Percentiles rank a stretch among this genome's conserved stretches.
phyloP scores from a whole-genome alignment of 1,140 invertebrate species.

The Oncopodura yosiiana region DNA sequence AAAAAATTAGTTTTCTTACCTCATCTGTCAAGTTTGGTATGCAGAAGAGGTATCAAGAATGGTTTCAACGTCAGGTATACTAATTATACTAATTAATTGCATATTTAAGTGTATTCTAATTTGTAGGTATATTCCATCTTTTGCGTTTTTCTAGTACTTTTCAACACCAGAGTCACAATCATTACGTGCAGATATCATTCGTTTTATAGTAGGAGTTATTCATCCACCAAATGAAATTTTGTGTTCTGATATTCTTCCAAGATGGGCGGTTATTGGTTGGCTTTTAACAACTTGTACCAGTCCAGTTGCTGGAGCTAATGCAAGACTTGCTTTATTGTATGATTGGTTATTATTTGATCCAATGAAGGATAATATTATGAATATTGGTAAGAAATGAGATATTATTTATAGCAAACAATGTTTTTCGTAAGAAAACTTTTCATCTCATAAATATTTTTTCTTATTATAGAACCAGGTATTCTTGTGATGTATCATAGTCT shows the following conservation, averaged over 20 bases:
- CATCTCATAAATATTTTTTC: slow-evolving; percentile 2
- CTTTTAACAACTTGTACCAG: slow-evolving; percentile 91
- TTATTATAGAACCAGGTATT: slow-evolving; percentile 77
- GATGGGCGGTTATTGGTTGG: slow-evolving; percentile 98
- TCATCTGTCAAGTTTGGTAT: slow-evolving; percentile 90
- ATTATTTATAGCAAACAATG: slow-evolving; percentile 6
- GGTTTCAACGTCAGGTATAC: slow-evolving; percentile 77
- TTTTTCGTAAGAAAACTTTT: background rate
- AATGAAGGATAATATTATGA: slow-evolving; percentile 96
- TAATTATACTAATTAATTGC: slow-evolving; percentile 11
- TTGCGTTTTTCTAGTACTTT: slow-evolving; percentile 62
- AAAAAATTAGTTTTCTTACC: slow-evolving; percentile 85
- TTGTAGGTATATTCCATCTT: background rate
- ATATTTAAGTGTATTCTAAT: slow-evolving; percentile 1
- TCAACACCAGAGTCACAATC: slow-evolving; percentile 94
- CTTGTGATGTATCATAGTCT: slow-evolving; percentile 97
- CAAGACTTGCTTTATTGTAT: slow-evolving; percentile 91
- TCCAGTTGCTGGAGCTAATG: slow-evolving; percentile 85
- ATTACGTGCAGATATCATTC: slow-evolving; percentile 85
- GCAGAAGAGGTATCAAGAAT: slow-evolving; percentile 96
- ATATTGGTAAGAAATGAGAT: slow-evolving; percentile 62
- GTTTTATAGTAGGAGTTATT: slow-evolving; percentile 95
- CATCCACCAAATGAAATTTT: slow-evolving; percentile 95
- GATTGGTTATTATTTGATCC: slow-evolving; percentile 96
- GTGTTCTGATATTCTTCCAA: slow-evolving; percentile 94